Base-by-base conservation (phyloP, 2,888 invertebrate species). In the Diarsia mendica region DNA sequence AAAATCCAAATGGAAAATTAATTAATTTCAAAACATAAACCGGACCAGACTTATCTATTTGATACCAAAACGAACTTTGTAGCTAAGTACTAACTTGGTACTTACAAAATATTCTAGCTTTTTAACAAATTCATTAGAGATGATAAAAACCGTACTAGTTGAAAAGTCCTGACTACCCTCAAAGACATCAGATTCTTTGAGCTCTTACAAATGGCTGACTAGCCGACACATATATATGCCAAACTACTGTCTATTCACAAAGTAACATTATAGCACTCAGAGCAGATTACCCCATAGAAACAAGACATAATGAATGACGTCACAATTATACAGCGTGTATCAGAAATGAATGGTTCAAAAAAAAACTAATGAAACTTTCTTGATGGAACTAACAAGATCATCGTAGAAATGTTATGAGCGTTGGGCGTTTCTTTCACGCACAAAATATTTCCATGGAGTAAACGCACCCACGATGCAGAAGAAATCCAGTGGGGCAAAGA, bases 251-350 rank as follows among this genome's bases (percentile, higher is more conserved):
- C 61, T 44, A 80, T 53, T 8, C 9, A 44, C 67, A 53, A 33
- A 81, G 51, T 39, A 53, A 64, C 44, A 61, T 68, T 46, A 61
- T 44, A 67, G 46, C 77, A 72, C 73, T 67, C 72, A 48, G 44
- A 28, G 23, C 48, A 65, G 63, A 72, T 73, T 67, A 83, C 58
- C 15, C 18, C 49, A 77, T 71, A 74, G 67, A 71, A 75, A 80
- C 58, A 75, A 58, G 28, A 71, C 67, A 68, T 74, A 82, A 71
- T 72, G 60, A 82, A 71, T 72, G 60, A 55, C n/a, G 49, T 67
- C 72, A 69, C 33, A 76, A 79, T 72, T 64, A 81, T 72, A 11
- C 23, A 13, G 23, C 8, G 55, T 28, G 13, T 58, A 58, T 23
- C 8, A 15, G 28, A 58, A 23, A 58, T 58, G 23, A 23, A 10